phyloP scores from a whole-genome alignment of 2,888 invertebrate species.

The Liopterus haemorrhoidalis region DNA sequence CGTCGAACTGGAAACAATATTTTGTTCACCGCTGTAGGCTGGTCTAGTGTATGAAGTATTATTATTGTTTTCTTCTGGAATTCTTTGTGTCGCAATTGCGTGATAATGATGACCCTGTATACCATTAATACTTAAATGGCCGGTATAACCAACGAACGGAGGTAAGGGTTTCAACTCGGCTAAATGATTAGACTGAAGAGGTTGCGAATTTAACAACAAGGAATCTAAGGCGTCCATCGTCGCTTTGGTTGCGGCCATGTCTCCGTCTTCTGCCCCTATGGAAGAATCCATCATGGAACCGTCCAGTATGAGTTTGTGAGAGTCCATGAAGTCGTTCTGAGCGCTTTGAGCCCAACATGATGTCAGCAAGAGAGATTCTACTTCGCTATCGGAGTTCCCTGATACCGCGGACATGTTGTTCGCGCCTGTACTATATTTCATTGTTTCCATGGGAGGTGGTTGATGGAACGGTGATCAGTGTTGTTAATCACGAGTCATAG shows the following conservation, averaged over 20 bases:
- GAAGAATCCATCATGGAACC: slow-evolving; percentile 53
- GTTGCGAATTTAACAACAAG: slow-evolving; percentile 51
- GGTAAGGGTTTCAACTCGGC: slow-evolving; percentile 82
- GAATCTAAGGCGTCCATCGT: slow-evolving; percentile 67
- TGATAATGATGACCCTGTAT: slow-evolving; percentile 84
- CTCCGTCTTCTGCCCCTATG: too few species aligned
- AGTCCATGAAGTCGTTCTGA: slow-evolving; percentile 51
- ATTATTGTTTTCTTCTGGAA: slow-evolving; percentile 67
- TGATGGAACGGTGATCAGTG: background rate
- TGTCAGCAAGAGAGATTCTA: slow-evolving; percentile 67
- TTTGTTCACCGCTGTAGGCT: slow-evolving; percentile 54
- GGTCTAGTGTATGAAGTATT: slow-evolving; percentile 40
- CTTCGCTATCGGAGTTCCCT: slow-evolving; percentile 48
- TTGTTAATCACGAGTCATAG: background rate
- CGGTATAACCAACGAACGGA: slow-evolving; percentile 80
- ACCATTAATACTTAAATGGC: slow-evolving; percentile 79
- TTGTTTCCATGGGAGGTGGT: slow-evolving; percentile 42
- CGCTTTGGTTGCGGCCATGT: slow-evolving; percentile 44
- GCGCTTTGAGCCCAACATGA: slow-evolving; percentile 61
- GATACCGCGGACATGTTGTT: slow-evolving; percentile 43
- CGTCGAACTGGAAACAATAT: slow-evolving; percentile 69
- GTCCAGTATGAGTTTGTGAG: slow-evolving; percentile 53
- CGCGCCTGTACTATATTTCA: slow-evolving; percentile 46
- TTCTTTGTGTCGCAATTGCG: slow-evolving; percentile 70
- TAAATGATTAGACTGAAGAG: slow-evolving; percentile 59